Evolutionary conservation across 1,140 invertebrate species (phyloP), one percentile per base, ranked within the genome.

Genomic region (Drosophila ohnishii): DNA sequence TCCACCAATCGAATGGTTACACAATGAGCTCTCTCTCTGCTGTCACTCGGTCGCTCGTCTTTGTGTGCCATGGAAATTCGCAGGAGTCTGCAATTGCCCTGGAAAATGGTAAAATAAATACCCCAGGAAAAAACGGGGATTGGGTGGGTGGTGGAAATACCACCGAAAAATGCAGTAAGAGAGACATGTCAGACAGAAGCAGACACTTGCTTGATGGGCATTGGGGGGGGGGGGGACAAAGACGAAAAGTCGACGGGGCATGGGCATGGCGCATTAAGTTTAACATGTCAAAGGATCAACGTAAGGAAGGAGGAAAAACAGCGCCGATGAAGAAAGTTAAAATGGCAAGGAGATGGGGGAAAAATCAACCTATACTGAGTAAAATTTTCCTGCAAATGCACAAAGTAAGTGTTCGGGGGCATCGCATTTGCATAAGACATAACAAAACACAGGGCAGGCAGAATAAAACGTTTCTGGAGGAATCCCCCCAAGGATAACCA

Each of bases 221-320:
- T 35, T n/a, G n/a, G n/a, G n/a, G n/a, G 19, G 19, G 19, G 19
- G 28, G n/a, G 39, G 25, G 25, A 19, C 51, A 28, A 22, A 42
- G 34, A 32, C 19, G 28, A 51, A 44, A 25, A 42, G 51, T 40
- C 51, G 51, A 55, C 51, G 35, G 8, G 34, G 51, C 51, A 55
- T 37, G 35, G 39, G 50, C 22, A 57, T n/a, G 65, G 67, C 83
- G 84, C 84, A 84, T 88, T 87, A 88, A 87, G 84, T 84, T 88
- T 80, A 84, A 75, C 80, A 84, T 88, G 84, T 88, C 84, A 88
- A 88, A 88, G 85, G 84, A 88, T 88, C 77, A 88, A 78, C 25
- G 8, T 0, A 73, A 56, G 71, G 51, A 48, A 50, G 62, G 47
- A 44, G 47, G 67, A 35, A 40, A 60, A 35, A 66, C 37, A 56